A percentile compares a stretch with the other conserved stretches of the same genome.
Evolutionary conservation across 2,113 vertebrate species (phyloP).

Genomic region (Spilogale gracilis): DNA sequence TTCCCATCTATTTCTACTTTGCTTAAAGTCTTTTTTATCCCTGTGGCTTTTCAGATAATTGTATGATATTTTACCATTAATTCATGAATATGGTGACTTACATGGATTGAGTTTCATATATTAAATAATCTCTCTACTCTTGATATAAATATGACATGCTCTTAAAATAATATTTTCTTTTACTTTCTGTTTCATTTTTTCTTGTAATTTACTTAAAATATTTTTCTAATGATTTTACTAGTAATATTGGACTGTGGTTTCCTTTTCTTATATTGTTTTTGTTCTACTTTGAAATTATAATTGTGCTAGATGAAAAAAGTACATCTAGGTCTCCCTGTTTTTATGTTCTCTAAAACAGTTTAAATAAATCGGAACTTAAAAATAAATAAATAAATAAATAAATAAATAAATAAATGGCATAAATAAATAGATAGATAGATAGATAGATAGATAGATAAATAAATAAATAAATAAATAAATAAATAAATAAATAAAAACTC

Average conservation of each 20-base stretch:
- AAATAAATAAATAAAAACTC: background rate
- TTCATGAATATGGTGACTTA: conserved; percentile 17
- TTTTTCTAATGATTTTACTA: background rate
- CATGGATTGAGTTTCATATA: background rate
- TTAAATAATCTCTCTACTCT: background rate
- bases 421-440: background rate
- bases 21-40: background rate
- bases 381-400: background rate
- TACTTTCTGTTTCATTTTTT: background rate
- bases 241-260: background rate
- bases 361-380: background rate
- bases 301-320: background rate
- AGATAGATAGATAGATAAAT: background rate
- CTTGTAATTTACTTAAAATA: background rate
- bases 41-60: background rate
- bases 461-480: background rate
- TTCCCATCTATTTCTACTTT: background rate
- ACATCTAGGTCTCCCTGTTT: background rate
- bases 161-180: background rate
- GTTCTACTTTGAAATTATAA: background rate
- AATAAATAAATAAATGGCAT: background rate
- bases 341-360: background rate
- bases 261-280: background rate
- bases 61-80: background rate
- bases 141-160: background rate